Conservation (phyloP, 2,888 invertebrate genomes). For the Dicranocentrus wangi region DNA sequence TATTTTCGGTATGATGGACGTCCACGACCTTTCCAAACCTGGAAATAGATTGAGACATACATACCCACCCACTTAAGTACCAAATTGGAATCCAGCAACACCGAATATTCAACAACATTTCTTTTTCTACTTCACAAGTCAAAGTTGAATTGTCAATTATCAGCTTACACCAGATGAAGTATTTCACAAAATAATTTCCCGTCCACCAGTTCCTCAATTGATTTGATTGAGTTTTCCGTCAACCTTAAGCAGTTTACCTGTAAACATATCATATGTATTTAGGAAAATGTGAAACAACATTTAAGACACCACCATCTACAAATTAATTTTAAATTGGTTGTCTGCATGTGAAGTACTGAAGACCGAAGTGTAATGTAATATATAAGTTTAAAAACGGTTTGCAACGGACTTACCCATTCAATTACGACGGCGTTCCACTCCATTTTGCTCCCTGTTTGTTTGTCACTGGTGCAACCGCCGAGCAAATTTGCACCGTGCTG, state of each 20-base stretch:
- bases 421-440: conserved; percentile 46
- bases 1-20: neutral
- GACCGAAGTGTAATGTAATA: too few relatives aligned
- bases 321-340: neutral
- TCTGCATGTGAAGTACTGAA: neutral
- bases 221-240: conserved; percentile 34
- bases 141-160: too few relatives aligned
- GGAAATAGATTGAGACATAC: neutral
- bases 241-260: conserved; percentile 57
- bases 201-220: conserved; percentile 30
- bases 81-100: too few relatives aligned
- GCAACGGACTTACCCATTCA: conserved; percentile 60
- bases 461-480: too few relatives aligned
- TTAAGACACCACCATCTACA: neutral
- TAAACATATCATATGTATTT: too few relatives aligned
- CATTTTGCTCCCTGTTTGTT: too few relatives aligned
- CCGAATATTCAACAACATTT: too few relatives aligned
- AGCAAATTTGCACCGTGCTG: too few relatives aligned
- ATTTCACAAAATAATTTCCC: conserved; percentile 57
- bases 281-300: neutral
- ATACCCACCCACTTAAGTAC: too few relatives aligned
- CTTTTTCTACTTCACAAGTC: too few relatives aligned
- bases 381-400: neutral
- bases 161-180: conserved; percentile 49
- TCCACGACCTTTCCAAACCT: conserved; percentile 50